Evolutionary conservation across 2,797 vertebrate genomes (phyloP).

Genomic region (Prionace glauca): DNA sequence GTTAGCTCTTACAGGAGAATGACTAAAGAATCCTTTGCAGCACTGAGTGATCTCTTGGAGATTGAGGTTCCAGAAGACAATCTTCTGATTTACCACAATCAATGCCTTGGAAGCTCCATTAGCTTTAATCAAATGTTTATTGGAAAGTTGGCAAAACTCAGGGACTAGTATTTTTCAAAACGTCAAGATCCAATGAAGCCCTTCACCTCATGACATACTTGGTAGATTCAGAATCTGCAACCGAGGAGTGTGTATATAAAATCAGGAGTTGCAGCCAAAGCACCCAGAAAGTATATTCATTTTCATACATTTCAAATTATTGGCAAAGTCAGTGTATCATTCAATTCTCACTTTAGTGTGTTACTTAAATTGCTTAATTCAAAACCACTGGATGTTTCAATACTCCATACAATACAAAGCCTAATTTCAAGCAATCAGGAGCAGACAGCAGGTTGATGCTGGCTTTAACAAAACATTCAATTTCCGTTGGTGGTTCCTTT

Average conservation of each 20-base stretch:
- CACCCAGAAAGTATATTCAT: not conserved
- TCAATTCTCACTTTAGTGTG: not conserved
- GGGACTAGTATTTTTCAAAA: not conserved
- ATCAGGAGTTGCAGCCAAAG: not conserved
- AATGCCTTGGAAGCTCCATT: not conserved
- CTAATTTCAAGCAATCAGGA: not conserved
- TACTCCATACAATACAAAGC: not conserved
- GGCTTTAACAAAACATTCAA: not conserved
- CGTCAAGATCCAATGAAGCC: not conserved
- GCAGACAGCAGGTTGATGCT: not conserved
- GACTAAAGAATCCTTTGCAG: no score
- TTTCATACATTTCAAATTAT: not conserved
- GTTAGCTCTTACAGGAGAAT: no score
- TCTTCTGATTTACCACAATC: not conserved
- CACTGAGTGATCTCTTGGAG: no score
- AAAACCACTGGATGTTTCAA: not conserved
- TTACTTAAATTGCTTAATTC: not conserved
- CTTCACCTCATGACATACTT: not conserved
- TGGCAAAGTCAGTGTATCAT: not conserved
- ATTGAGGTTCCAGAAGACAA: no score
- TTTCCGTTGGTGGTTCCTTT: not conserved
- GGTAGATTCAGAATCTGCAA: not conserved
- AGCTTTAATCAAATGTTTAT: not conserved
- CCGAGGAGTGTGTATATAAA: not conserved
- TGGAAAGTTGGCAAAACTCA: not conserved